Evolutionary conservation across 2,888 invertebrate species (phyloP), one percentile per base, ranked within the genome.

Genomic region (Labia minor): DNA sequence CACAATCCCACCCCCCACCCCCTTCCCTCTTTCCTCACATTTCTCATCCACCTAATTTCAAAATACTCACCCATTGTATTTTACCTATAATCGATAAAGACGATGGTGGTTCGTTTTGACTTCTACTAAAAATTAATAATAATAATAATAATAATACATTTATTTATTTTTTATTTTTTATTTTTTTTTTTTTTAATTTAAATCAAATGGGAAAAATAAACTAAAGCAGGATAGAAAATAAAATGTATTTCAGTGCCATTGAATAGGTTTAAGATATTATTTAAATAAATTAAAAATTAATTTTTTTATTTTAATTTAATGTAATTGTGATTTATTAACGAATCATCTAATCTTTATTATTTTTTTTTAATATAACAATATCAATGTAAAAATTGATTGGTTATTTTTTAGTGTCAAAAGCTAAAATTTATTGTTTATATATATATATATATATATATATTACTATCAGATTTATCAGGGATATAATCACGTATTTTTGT

Each of bases 171-270:
- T 21, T 64, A 61, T 62, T 21, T 49, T 65, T 18, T 67, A 26
- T 67, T 68, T 49, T 70, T 70, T 62, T n/a, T 69, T 77, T 76
- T 16, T 73, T 79, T 68, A 79, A 78, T 73, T 77, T 79, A 67
- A 76, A 78, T 61, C 78, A 79, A 72, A 71, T 78, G 72, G 74
- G 77, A 70, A 77, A 74, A 71, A 77, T 76, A 70, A 78, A 75
- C 21, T 62, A 21, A 62, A 64, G n/a, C 26, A n/a, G n/a, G 6
- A 26, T 63, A 3, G 21, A 19, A 66, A 65, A 26, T 21, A 8
- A 8, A 8, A 6, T 33, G 33, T 33, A 8, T 33, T 33, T 33
- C 6, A 33, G 33, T 33, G 11, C 33, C 33, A 33, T n/a, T n/a
- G n/a, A n/a, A 66, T 65, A 65, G 62, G 18, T 64, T 19, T 62